phyloP scores from a whole-genome alignment of 2,113 vertebrate species.

The Callithrix jacchus region DNA sequence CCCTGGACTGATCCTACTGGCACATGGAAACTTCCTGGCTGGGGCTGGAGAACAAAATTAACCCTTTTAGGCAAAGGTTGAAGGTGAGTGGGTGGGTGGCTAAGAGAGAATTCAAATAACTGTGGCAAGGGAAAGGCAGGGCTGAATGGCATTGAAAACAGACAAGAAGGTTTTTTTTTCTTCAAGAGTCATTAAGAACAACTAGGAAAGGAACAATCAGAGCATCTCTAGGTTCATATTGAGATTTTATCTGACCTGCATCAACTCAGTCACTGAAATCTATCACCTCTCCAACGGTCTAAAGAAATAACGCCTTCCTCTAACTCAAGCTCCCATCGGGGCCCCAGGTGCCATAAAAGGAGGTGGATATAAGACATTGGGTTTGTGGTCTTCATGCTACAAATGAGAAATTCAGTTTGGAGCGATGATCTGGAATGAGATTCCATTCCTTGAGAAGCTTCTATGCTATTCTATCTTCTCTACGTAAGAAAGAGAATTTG shows the following conservation, averaged over 20 bases:
- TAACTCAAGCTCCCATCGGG: not conserved
- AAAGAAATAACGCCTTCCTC: not conserved
- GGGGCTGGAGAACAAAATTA: not conserved
- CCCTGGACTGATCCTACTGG: constrained; percentile 17
- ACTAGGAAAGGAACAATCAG: not conserved
- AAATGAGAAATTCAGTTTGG: not conserved
- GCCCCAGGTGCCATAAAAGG: not conserved
- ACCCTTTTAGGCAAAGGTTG: constrained; percentile 21
- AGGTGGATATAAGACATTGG: rapidly evolving
- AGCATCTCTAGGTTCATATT: not conserved
- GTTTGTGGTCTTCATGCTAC: not conserved
- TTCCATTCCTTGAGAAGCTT: not conserved
- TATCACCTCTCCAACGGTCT: not conserved
- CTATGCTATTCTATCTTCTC: not conserved
- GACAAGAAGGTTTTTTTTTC: not conserved
- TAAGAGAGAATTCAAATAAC: not conserved
- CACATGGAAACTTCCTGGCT: not conserved
- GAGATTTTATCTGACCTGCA: not conserved
- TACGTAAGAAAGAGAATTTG: not conserved
- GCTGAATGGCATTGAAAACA: not conserved
- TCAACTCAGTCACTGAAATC: no score
- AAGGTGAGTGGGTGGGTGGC: not conserved
- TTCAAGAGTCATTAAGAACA: not conserved
- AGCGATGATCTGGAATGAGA: not conserved
- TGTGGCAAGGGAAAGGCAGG: not conserved